Conservation (phyloP, 35 echinoderm and acorn worm species). For the Patiria miniata region DNA sequence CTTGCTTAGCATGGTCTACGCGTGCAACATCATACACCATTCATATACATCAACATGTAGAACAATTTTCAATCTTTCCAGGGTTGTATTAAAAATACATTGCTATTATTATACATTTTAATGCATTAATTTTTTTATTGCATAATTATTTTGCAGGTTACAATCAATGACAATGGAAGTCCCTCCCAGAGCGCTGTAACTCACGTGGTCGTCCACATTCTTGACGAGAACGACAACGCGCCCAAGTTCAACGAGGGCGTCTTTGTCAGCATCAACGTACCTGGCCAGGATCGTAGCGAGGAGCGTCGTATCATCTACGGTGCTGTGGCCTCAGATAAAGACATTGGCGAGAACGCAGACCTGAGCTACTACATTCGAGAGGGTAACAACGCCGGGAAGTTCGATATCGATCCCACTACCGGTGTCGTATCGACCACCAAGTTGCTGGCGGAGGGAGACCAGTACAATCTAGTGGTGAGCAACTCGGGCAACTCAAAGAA, state of each 20-base stretch:
- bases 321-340: slow-evolving; percentile 73
- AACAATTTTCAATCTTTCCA: too few relatives aligned
- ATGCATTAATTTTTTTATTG: too few relatives aligned
- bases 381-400: slow-evolving; percentile 65
- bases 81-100: too few relatives aligned
- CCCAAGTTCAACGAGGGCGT: slow-evolving; percentile 64
- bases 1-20: too few relatives aligned
- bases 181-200: slow-evolving; percentile 65
- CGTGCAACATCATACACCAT: too few relatives aligned
- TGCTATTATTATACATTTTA: too few relatives aligned
- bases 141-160: too few relatives aligned
- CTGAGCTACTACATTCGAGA: slow-evolving; percentile 79
- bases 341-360: slow-evolving; percentile 78
- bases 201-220: slow-evolving; percentile 71
- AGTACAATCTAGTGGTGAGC: slow-evolving; percentile 68
- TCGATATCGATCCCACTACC: slow-evolving; percentile 77
- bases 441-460: slow-evolving; percentile 54
- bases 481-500: not conserved
- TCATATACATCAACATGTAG: too few relatives aligned
- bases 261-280: slow-evolving; percentile 41
- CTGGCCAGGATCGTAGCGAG: slow-evolving; percentile 36
- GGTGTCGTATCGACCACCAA: slow-evolving; percentile 77
- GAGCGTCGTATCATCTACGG: slow-evolving; percentile 43
- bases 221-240: slow-evolving; percentile 86
- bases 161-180: slow-evolving; percentile 82